Base-by-base conservation (phyloP, 2,888 invertebrate species). In the Chalcis sispes region DNA sequence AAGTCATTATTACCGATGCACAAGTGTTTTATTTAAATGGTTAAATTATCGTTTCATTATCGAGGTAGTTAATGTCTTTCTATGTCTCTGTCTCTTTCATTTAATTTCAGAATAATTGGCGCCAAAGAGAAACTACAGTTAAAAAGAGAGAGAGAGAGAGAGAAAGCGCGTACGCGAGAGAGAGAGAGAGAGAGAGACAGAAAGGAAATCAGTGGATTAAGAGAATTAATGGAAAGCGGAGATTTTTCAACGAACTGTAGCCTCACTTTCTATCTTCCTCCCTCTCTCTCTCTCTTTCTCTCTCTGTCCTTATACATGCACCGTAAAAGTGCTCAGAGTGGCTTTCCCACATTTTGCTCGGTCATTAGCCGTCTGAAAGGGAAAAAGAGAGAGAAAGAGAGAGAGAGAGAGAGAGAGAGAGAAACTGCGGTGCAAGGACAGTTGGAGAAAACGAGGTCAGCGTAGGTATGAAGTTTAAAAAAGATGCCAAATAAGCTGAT, bases 401-500 rank as follows among this genome's bases (percentile, higher is more conserved):
- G 18, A 59, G 13, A 13, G 2, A 0, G 13, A 40, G 20, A 59
- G 18, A 18, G 27, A 56, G 15, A 54, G 66, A 13, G 40, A n/a
- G 50, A 3, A 1, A 27, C 15, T n/a, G n/a, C n/a, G n/a, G n/a
- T n/a, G n/a, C n/a, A n/a, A 25, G 40, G n/a, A n/a, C 13, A 46
- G n/a, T 46, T 36, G 4, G 25, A 52, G 8, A 32, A 42, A 23
- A 13, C 36, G 18, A 46, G 23, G 54, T 73, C 52, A 56, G 64
- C 27, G 40, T 10, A 42, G 36, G 32, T 50, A 40, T 46, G 50
- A 50, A 70, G 50, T 65, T 65, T 36, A n/a, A 70, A 56, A 70
- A 70, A 75, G 70, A 70, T 70, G 70, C 75, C 70, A 52, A 70
- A 70, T 75, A 70, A 70, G 70, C 70, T 64, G 75, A 75, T 70